Evolutionary conservation across 2,888 invertebrate species (phyloP).

Genomic region (Megamerina dolium): DNA sequence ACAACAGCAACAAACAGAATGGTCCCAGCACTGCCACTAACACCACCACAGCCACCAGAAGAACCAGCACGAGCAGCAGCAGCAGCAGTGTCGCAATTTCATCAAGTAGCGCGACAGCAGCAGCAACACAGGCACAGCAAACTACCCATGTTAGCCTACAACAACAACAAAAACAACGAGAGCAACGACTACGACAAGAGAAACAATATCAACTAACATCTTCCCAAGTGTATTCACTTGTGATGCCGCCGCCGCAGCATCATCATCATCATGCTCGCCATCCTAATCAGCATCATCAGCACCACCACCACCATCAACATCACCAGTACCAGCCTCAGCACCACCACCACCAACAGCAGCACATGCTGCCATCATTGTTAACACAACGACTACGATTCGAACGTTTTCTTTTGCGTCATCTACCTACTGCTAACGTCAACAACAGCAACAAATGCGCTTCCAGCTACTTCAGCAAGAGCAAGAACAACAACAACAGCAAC

Average conservation of each 20-base stretch:
- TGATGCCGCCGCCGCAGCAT: not conserved
- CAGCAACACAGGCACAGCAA: slow-evolving; percentile 2
- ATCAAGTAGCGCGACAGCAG: not conserved
- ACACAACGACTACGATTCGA: no score
- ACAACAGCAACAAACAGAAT: slow-evolving; percentile 11
- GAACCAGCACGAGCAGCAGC: slow-evolving; percentile 1
- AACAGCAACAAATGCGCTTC: no score
- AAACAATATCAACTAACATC: slow-evolving; percentile 1
- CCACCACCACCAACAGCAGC: not conserved
- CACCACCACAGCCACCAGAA: not conserved
- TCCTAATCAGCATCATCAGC: not conserved
- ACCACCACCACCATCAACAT: not conserved
- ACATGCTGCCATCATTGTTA: no score
- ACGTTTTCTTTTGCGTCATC: no score
- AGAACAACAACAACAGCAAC: not conserved
- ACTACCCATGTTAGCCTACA: slow-evolving; percentile 4
- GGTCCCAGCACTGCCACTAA: not conserved
- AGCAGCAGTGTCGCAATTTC: slow-evolving; percentile 4
- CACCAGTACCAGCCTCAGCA: slow-evolving; percentile 1
- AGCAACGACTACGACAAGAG: no score
- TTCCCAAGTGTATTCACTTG: not conserved
- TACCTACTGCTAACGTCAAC: no score
- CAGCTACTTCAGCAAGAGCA: no score
- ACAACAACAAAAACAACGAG: no score
- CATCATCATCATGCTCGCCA: not conserved